Conservation (phyloP, 2,888 invertebrate species). For the Stramonita haemastoma region DNA sequence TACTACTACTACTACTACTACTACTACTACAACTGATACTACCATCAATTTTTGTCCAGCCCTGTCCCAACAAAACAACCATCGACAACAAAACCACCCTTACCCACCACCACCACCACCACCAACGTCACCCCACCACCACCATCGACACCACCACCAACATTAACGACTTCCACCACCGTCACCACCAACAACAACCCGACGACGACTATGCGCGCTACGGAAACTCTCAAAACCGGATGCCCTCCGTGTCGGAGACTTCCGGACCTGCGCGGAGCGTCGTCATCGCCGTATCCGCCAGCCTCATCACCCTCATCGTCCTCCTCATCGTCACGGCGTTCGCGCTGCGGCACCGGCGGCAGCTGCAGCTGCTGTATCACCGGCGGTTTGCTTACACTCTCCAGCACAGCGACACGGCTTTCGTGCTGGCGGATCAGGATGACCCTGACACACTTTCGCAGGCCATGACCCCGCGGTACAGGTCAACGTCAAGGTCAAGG, state of each 20-base stretch:
- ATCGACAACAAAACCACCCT: neutral
- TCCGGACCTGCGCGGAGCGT: conserved; percentile 34
- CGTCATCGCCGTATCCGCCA: conserved; percentile 47
- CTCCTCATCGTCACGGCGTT: conserved; percentile 38
- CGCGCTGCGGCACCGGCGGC: conserved; percentile 11
- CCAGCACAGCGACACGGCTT: conserved; percentile 45
- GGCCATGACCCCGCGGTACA: neutral
- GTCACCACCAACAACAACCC: neutral
- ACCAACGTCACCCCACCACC: neutral
- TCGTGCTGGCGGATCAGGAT: conserved; percentile 46
- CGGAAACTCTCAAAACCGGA: conserved; percentile 30
- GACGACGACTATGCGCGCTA: neutral
- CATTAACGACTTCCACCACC: neutral
- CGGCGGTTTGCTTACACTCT: conserved; percentile 27
- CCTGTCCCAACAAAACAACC: too few relatives aligned
- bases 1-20: too few relatives aligned
- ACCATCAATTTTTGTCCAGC: too few relatives aligned
- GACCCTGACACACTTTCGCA: conserved; percentile 25
- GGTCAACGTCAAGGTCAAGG: conserved; percentile 8
- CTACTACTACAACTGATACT: too few relatives aligned
- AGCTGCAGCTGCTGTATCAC: conserved; percentile 30
- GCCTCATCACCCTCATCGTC: conserved; percentile 46
- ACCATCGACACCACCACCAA: neutral
- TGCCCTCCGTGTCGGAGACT: conserved; percentile 40
- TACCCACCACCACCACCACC: neutral